Base-by-base conservation (phyloP, 1,140 invertebrate genomes). In the Brachionus rubens region DNA sequence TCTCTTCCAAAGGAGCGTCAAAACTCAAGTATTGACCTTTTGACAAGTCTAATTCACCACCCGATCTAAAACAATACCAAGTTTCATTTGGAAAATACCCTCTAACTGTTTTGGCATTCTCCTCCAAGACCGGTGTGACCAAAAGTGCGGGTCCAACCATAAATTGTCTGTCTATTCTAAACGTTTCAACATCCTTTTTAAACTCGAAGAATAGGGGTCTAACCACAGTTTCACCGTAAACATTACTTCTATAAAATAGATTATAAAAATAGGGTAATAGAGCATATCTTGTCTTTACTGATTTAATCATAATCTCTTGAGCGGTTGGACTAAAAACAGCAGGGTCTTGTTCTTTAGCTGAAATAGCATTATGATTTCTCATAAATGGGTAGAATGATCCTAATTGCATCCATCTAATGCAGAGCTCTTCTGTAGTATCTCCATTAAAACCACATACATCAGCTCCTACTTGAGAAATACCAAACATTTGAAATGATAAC, bases 251-350 rank as follows among this genome's bases (percentile, higher is more conserved):
- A 43, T 75, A 75, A 26, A 75, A 56, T 21, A 41, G 78, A 84
- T 84, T 3, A 82, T 93, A 94, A 19, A 93, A 87, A 82, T 91
- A 91, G 0, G 92, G 92, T 19, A 94, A 82, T 1, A 94, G 83
- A 2, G 85, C 84, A 81, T 94, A 94, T 47, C 92, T 87, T 30
- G 88, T 85, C 4, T 80, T 80, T 7, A 93, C 82, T 5, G 91
- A 88, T 77, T 86, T 86, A 78, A 83, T 87, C 76, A 79, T 79
- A n/a, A 72, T 68, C 12, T 56, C 36, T 41, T 77, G 70, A 14
- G 77, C 78, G 16, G 16, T 40, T 33, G 12, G 7, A 70, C 62
- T 75, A 19, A 76, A 80, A 16, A 75, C 72, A 3, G 76, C 80
- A 12, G 83, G 82, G 76, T 84, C 83, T 76, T 84, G 82, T 75